Percentiles rank a stretch among this genome's conserved stretches.
These are phyloP conservation scores for Lepidonotus clava DNA, from an alignment of 2,888 invertebrate species.

Conservation along the genomic window DNA sequence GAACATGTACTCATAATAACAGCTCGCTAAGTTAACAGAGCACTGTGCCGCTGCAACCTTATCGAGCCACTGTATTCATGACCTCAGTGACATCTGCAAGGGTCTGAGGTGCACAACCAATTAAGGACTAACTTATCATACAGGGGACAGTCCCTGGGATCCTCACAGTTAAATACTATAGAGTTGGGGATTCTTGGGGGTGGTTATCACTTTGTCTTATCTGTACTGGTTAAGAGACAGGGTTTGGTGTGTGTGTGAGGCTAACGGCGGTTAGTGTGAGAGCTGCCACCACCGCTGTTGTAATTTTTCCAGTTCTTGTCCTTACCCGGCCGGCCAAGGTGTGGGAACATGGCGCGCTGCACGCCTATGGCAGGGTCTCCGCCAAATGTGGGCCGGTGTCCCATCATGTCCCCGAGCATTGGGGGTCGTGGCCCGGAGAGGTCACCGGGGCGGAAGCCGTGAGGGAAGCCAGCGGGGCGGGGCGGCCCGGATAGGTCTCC, in stretches of 20 bases:
- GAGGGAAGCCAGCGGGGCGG: conserved; percentile 45
- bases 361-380: conserved; percentile 40
- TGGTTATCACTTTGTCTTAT: conserved; percentile 2
- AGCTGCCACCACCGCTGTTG: conserved; percentile 42
- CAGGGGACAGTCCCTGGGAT: too few species aligned
- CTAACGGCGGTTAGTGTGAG: conserved; percentile 38
- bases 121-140: too few species aligned
- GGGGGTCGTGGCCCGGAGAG: conserved; percentile 40
- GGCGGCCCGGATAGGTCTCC: conserved; percentile 31
- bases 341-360: conserved; percentile 28
- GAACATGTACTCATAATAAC: too few species aligned
- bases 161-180: too few species aligned
- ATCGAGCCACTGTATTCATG: too few species aligned
- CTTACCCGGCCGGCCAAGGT: conserved; percentile 39
- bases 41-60: too few species aligned
- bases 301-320: conserved; percentile 55
- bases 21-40: too few species aligned
- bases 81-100: too few species aligned
- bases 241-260: not conserved
- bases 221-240: not conserved
- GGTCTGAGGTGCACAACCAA: too few species aligned
- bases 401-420: conserved; percentile 45
- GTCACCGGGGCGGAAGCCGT: conserved; percentile 48
- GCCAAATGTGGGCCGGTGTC: conserved; percentile 37
- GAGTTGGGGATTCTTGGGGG: not conserved